Percentiles rank a stretch among this genome's conserved stretches.
Conservation (phyloP, 2,797 vertebrate species). For the Pipistrellus kuhlii region DNA sequence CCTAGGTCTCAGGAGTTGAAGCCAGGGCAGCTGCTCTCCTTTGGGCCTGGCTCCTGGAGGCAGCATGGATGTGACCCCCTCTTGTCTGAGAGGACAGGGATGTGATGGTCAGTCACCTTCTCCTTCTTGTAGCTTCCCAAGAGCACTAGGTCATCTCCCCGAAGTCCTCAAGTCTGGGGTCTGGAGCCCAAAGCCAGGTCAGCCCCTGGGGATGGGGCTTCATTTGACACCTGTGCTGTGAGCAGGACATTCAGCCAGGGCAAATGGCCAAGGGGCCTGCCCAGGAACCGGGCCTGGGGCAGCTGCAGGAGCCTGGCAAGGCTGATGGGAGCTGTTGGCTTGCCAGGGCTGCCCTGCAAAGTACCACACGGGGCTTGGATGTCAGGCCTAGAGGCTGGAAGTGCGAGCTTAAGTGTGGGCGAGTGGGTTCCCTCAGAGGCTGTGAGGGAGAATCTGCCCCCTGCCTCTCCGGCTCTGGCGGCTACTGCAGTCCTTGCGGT, state of each 20-base stretch:
- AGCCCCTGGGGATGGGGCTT: neutral
- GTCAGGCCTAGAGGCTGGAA: neutral
- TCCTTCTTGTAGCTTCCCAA: neutral
- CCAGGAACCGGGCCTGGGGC: accelerated
- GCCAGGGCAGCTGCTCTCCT: neutral
- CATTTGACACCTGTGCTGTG: accelerated
- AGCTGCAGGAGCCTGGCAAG: no score
- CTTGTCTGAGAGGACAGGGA: accelerated
- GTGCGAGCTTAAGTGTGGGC: neutral
- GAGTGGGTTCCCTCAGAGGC: neutral
- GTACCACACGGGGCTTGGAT: accelerated
- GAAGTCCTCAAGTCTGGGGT: neutral
- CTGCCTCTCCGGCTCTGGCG: neutral
- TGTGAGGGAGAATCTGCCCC: accelerated
- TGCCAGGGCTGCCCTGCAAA: neutral
- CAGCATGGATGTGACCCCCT: neutral
- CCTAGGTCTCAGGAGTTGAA: neutral
- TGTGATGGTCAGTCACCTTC: neutral
- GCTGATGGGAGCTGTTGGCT: accelerated
- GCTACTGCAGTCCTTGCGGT: accelerated
- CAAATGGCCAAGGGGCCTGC: accelerated
- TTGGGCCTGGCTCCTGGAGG: neutral
- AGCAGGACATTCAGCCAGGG: accelerated
- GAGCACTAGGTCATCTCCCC: accelerated
- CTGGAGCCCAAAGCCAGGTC: neutral